Base-by-base conservation (phyloP, 2,113 vertebrate genomes). In the Tor tambroides region DNA sequence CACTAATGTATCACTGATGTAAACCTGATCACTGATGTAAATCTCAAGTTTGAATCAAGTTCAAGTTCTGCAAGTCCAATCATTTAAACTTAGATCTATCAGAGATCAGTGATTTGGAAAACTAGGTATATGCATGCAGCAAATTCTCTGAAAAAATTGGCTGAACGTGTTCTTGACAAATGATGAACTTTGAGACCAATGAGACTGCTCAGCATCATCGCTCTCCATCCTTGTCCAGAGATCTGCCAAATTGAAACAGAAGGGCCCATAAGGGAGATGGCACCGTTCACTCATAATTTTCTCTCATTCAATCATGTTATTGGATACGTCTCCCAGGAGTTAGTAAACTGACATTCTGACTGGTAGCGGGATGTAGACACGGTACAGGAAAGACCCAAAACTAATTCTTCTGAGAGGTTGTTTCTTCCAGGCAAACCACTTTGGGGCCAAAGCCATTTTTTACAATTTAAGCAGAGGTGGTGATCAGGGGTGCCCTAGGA, bases 281-380 rank as follows among this genome's bases (percentile, higher is more conserved):
- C 71, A 87, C 38, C 17, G 41, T 82, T 82, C 85, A 87, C 85
- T 87, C 79, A 87, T 87, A 77, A 87, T 83, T 63, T 83, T 83
- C 80, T 83, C 80, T 69, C 79, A 14, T 59, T 72, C 69, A 75
- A 67, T 76, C 86, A 87, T 46, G 30, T 76, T 67, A 63, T 38
- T 78, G 80, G 59, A 69, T 51, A 67, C 83, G 9, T 69, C 72
- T 65, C 69, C 63, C 41, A 83, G 28, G 51, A 76, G 54, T 87
- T 30, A 65, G 69, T 10, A 59, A 43, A 38, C n/a, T 79, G 85
- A 81, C 85, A 83, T 75, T 67, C 75, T 74, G 86, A 87, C 54
- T 61, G 41, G 26, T 74, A 38, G 51, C 6, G 43, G 54, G 61
- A 76, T 38, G 23, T 26, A 76, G 69, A 72, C 38, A 56, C 3